These are phyloP conservation scores for Phengaris alcon DNA, from an alignment of 2,888 invertebrate species.

Conservation along the genomic window DNA sequence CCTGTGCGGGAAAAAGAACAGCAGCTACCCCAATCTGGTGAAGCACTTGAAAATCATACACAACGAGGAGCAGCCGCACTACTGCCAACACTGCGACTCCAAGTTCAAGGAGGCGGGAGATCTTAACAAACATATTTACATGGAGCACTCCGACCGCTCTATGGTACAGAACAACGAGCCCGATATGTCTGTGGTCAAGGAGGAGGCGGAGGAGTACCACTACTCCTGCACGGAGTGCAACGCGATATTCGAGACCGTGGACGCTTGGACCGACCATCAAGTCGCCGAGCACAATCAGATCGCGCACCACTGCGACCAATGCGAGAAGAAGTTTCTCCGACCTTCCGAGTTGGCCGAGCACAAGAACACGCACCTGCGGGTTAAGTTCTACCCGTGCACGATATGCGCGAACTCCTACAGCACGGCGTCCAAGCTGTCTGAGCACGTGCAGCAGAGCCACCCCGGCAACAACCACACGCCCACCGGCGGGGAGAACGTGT, in stretches of 20 bases:
- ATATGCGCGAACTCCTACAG: slow-evolving; percentile 80
- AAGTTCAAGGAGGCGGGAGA: slow-evolving; percentile 77
- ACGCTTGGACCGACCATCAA: slow-evolving; percentile 80
- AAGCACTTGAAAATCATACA: slow-evolving; percentile 78
- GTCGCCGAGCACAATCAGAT: slow-evolving; percentile 76
- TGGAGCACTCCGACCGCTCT: slow-evolving; percentile 75
- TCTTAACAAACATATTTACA: slow-evolving; percentile 79
- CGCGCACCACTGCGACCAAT: slow-evolving; percentile 80
- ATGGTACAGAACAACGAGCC: slow-evolving; percentile 54
- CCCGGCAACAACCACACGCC: slow-evolving; percentile 58
- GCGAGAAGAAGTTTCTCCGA: slow-evolving; percentile 80
- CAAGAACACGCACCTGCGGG: slow-evolving; percentile 82
- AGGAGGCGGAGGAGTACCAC: slow-evolving; percentile 75
- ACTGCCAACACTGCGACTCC: slow-evolving; percentile 80
- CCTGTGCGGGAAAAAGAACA: slow-evolving; percentile 76
- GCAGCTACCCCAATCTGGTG: slow-evolving; percentile 77
- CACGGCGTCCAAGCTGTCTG: slow-evolving; percentile 80
- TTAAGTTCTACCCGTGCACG: slow-evolving; percentile 82
- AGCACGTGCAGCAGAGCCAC: slow-evolving; percentile 76
- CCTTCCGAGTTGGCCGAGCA: slow-evolving; percentile 82
- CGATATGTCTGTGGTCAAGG: slow-evolving; percentile 71
- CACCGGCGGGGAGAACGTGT: slow-evolving; percentile 55
- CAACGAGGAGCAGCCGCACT: slow-evolving; percentile 71
- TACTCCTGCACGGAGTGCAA: slow-evolving; percentile 82
- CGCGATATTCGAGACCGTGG: slow-evolving; percentile 76